phyloP scores from a whole-genome alignment of 92 coral and sea anemone species.

The Phenganax marumi region DNA sequence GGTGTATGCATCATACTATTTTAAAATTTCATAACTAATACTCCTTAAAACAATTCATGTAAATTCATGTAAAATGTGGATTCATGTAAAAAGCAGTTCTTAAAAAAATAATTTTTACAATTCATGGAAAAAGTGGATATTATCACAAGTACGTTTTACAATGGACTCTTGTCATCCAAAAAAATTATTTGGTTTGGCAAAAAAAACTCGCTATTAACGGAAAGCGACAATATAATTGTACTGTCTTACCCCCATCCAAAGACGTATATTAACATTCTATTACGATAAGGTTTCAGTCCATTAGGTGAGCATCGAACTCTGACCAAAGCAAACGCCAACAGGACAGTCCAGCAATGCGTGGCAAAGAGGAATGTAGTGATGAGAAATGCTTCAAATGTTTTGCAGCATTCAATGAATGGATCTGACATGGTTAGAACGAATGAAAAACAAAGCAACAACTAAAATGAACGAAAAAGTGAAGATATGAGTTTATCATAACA shows the following conservation, averaged over 20 bases:
- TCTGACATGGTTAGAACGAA: slow-evolving; percentile 25
- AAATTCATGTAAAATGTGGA: too few relatives aligned
- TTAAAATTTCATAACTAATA: too few relatives aligned
- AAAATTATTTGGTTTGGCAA: neutral
- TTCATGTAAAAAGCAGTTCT: too few relatives aligned
- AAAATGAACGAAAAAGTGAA: neutral
- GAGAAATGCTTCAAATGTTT: slow-evolving; percentile 20
- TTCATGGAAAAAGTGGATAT: too few relatives aligned
- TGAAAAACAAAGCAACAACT: slow-evolving; percentile 43
- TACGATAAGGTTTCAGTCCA: slow-evolving; percentile 14
- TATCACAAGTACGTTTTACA: too few relatives aligned
- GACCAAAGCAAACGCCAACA: slow-evolving; percentile 69
- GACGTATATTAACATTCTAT: slow-evolving; percentile 54
- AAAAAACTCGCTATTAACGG: neutral
- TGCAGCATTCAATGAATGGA: neutral
- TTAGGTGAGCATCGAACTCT: slow-evolving; percentile 67
- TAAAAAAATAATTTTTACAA: neutral
- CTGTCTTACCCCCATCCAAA: slow-evolving; percentile 77
- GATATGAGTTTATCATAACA: neutral
- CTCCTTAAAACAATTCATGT: too few relatives aligned
- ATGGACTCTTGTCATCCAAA: neutral
- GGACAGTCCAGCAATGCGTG: slow-evolving; percentile 78
- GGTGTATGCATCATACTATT: neutral
- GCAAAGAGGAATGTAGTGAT: slow-evolving; percentile 56
- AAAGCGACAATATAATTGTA: neutral